Base-by-base conservation (phyloP, 2,888 invertebrate species). In the Alsophila aescularia region DNA sequence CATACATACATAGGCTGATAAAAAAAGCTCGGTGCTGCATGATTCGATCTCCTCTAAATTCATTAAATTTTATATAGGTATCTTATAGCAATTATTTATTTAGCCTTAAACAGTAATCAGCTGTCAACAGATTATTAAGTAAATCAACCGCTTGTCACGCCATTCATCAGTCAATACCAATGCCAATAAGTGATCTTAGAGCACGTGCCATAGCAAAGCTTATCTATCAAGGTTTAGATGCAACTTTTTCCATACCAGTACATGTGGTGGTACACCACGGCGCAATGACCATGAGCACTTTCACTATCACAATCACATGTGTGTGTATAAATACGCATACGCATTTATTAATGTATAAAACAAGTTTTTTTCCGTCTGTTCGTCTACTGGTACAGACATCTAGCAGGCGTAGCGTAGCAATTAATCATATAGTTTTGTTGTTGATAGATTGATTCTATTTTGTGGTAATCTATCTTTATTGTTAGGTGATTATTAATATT, bases 261-360 rank as follows among this genome's bases (percentile, higher is more conserved):
- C 56, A 36, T n/a, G n/a, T n/a, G n/a, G n/a, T n/a, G n/a, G n/a
- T n/a, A 18, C 14, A n/a, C n/a, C n/a, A n/a, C 37, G 54, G 64
- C 55, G 57, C 60, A 66, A 59, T 64, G 64, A 60, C 66, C 63
- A 58, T 63, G 66, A 40, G 29, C 13, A 64, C 67, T 68, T 68
- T 68, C 67, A 63, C 67, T 65, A 51, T 15, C 40, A 31, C 41
- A 16, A 51, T 15, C 40, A 31, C 41, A 16, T 36, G 32, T 44
- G 24, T 36, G 32, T 4, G 12, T 42, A 13, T 21, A 50, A 6
- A 48, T 21, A 13, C 9, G 12, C 16, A 27, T 9, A n/a, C 10
- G 16, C 16, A n/a, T 8, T 6, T 32, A 5, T 32, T 29, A 27
- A 37, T 29, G 21, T 14, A 31, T 35, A 18, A 13, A 24, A 32